These are phyloP conservation scores for Cheilosia variabilis DNA, from an alignment of 2,888 invertebrate species.

Conservation along the genomic window DNA sequence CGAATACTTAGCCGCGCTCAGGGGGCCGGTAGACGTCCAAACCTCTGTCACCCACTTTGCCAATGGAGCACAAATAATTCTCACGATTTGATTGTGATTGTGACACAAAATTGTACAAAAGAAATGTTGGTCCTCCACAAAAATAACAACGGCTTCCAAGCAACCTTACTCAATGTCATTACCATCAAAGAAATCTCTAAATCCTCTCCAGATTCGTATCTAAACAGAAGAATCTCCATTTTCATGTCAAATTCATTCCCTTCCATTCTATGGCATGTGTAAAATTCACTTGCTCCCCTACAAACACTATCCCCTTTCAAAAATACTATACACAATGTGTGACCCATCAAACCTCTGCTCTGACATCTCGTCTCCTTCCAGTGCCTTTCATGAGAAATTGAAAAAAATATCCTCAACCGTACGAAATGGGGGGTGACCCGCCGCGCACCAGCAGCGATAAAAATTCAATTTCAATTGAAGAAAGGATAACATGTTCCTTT, in stretches of 20 bases:
- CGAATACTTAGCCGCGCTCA: too few relatives aligned
- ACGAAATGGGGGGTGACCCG: slow-evolving; percentile 2
- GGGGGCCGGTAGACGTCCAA: too few relatives aligned
- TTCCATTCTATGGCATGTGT: slow-evolving; percentile 30
- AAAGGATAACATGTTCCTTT: slow-evolving; percentile 73
- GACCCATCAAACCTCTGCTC: slow-evolving; percentile 73
- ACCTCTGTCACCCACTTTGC: too few relatives aligned
- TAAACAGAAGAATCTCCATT: slow-evolving; percentile 49
- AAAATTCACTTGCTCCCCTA: slow-evolving; percentile 67
- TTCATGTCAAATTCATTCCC: slow-evolving; percentile 62
- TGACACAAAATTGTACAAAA: too few relatives aligned
- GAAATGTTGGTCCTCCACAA: background rate
- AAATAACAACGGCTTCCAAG: background rate
- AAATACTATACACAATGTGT: slow-evolving; percentile 53
- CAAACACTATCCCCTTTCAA: slow-evolving; percentile 57
- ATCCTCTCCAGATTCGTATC: slow-evolving; percentile 54
- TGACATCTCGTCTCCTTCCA: slow-evolving; percentile 64
- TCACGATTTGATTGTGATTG: too few relatives aligned
- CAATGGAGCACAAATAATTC: too few relatives aligned
- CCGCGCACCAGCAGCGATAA: slow-evolving; percentile 64
- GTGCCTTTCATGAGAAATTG: slow-evolving; percentile 51
- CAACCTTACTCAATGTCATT: slow-evolving; percentile 64
- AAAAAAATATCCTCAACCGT: slow-evolving; percentile 17
- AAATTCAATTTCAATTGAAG: slow-evolving; percentile 73
- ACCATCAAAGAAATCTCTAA: slow-evolving; percentile 64